Evolutionary conservation across 2,888 invertebrate species (phyloP).

Genomic region (Tenthredo mesomela): DNA sequence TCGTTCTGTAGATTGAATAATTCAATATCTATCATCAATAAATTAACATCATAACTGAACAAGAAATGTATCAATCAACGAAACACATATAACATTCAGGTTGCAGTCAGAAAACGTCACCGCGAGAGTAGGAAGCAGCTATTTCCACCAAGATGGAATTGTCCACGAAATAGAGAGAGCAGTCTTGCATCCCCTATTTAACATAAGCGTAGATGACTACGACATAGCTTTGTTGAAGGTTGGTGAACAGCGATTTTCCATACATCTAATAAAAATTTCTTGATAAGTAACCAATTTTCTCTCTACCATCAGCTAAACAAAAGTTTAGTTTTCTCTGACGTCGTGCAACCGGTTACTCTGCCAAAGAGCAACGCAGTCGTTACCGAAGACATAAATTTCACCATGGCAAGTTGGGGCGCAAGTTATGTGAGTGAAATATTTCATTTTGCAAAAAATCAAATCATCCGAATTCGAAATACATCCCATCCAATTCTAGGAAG

Average conservation of each 20-base stretch:
- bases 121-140: slow-evolving; percentile 63
- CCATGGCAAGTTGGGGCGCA: slow-evolving; percentile 68
- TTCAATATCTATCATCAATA: background rate
- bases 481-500: background rate
- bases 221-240: slow-evolving; percentile 68
- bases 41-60: background rate
- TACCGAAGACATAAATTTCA: slow-evolving; percentile 55
- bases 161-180: slow-evolving; percentile 61
- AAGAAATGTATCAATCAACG: background rate
- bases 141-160: slow-evolving; percentile 63
- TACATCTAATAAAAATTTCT: background rate
- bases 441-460: background rate
- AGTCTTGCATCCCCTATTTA: slow-evolving; percentile 64
- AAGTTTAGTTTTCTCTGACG: slow-evolving; percentile 58
- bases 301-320: slow-evolving; percentile 57
- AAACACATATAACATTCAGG: background rate
- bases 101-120: slow-evolving; percentile 51
- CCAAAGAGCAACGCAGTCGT: slow-evolving; percentile 55
- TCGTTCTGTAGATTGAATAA: background rate
- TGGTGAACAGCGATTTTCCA: background rate
- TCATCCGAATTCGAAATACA: background rate
- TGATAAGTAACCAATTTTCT: background rate
- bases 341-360: slow-evolving; percentile 62
- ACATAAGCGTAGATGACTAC: slow-evolving; percentile 62
- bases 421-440: slow-evolving; percentile 54